phyloP scores from a whole-genome alignment of 2,797 vertebrate species.

The Corythornis leucogaster region DNA sequence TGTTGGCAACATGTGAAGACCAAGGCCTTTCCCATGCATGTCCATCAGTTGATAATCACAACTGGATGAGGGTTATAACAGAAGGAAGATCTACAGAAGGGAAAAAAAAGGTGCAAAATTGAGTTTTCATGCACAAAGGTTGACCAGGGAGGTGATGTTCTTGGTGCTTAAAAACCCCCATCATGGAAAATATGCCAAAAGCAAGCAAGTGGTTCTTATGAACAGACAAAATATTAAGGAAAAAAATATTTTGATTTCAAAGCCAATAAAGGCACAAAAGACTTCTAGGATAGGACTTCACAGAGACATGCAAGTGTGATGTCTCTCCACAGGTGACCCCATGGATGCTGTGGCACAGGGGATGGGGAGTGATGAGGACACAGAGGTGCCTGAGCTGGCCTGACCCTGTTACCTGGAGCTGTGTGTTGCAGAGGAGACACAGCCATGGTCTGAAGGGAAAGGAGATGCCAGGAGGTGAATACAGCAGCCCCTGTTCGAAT shows the following conservation, averaged over 20 bases:
- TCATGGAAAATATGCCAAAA: neutral
- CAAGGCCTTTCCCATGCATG: neutral
- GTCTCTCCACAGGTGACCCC: neutral
- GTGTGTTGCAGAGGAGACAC: neutral
- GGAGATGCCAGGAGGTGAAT: neutral
- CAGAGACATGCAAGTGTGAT: neutral
- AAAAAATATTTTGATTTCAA: neutral
- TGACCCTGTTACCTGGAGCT: neutral
- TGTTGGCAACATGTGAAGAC: neutral
- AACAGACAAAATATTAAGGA: neutral
- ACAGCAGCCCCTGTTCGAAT: neutral
- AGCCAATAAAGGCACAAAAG: rapidly evolving
- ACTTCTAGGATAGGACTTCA: neutral
- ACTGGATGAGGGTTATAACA: neutral
- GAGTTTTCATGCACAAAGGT: neutral
- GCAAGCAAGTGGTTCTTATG: neutral
- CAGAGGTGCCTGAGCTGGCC: rapidly evolving
- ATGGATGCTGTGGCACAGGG: rapidly evolving
- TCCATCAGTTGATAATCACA: neutral
- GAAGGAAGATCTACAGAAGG: neutral
- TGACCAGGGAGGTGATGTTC: neutral
- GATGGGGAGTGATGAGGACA: neutral
- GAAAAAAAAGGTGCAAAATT: neutral
- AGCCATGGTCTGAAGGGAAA: neutral
- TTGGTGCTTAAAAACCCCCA: neutral